Evolutionary conservation across 1,140 invertebrate genomes (phyloP), one percentile per base, ranked within the genome.

Genomic region (Drosophila gunungcola): DNA sequence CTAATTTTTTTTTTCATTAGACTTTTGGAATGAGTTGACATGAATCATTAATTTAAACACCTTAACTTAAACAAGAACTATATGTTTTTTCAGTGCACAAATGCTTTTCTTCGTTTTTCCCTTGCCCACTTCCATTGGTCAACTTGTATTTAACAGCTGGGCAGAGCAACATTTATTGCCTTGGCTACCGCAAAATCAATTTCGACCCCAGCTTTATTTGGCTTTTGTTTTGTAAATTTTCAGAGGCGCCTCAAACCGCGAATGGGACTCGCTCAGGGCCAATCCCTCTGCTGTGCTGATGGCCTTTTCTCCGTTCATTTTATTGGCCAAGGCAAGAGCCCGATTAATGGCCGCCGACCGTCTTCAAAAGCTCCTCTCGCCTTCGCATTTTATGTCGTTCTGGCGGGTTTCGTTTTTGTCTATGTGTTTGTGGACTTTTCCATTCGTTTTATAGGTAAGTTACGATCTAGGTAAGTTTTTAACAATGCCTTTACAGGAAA

Each of bases 101-200:
- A 41, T 9, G 9, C 16, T 9, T 13, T 52, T 13, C 36, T 16
- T 57, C n/a, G 13, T 27, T 48, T 48, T 58, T 11, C 56, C 36
- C 48, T 27, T 9, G 5, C 38, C 32, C 13, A 4, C 9, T 12
- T 29, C 41, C 27, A 38, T 61, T 82, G 62, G 64, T 51, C 49
- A 65, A 34, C 42, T 73, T 56, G 75, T 55, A 42, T 77, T 80
- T 76, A 77, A 63, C 61, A 76, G 79, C 79, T 79, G 57, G 60
- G 42, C 58, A 27, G 49, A 41, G 46, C 45, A 77, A 65, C 81
- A 88, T 82, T 78, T 77, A 86, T 76, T 67, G 60, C 68, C 53
- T 46, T 51, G 56, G 78, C 83, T 86, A 88, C 84, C 76, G 84
- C 84, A 86, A 86, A 86, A 81, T 86, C 82, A 81, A 89, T 89